Base-by-base conservation (phyloP, 1,140 invertebrate species). In the Scaptomyza hsui region DNA sequence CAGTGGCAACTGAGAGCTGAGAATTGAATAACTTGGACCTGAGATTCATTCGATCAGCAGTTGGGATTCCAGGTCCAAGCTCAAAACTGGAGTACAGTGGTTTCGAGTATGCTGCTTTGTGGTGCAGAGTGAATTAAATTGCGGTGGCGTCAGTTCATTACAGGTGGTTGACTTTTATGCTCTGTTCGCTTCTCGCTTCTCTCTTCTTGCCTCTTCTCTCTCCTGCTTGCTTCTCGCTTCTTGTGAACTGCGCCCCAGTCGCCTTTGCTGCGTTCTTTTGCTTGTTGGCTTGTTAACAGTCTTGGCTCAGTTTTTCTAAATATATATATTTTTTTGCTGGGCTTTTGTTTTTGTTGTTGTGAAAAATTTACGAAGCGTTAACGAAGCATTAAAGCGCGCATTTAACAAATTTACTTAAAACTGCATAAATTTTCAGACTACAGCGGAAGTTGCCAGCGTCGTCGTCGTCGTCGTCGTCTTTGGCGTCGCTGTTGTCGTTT, bases 371-470 rank as follows among this genome's bases (percentile, higher is more conserved):
- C 76, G 82, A 90, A 90, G 88, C 82, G 88, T 90, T 90, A 90
- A 90, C 88, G 88, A 90, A 90, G 78, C 88, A 90, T 90, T 90
- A 90, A 90, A 90, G 88, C 88, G 88, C 79, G 89, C 88, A 89
- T 90, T 90, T 90, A 90, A 90, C 88, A 90, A 90, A 90, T 90
- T 90, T 90, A 90, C 88, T 90, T 89, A 90, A 89, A 89, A 89
- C 76, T 89, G 86, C 86, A 89, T 89, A 89, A 89, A 89, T 89
- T 89, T 86, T 49, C 62, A 68, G 67, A 60, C 78, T 59, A 59
- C 62, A 63, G 53, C 72, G 41, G 61, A 71, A 85, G 79, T 83
- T 53, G 75, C 48, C 57, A 73, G 63, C 69, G 79, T 61, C 72
- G 55, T 12, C 51, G 52, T 37, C 51, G 19, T 10, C 21, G 51